phyloP scores from a whole-genome alignment of 1,140 invertebrate species.

The Nebria ingens region DNA sequence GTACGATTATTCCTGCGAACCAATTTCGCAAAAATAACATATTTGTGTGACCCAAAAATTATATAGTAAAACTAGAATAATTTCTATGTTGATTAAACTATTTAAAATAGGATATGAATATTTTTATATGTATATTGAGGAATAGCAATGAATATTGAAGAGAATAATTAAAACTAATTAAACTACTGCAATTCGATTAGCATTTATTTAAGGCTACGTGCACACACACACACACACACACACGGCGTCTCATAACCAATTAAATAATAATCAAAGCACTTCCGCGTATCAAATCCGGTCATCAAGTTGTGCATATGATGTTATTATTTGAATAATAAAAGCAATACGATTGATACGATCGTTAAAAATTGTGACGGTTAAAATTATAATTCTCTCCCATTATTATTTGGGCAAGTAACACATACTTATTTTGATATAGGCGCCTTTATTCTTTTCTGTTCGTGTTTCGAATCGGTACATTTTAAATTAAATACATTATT shows the following conservation, averaged over 20 bases:
- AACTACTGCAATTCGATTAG: not conserved
- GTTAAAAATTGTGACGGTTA: not conserved
- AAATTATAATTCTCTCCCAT: not conserved
- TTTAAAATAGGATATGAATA: too few relatives aligned
- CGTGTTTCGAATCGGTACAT: too few relatives aligned
- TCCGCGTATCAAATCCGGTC: not conserved
- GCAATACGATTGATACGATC: slow-evolving; percentile 1
- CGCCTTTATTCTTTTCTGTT: too few relatives aligned
- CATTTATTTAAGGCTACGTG: not conserved
- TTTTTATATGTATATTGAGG: too few relatives aligned
- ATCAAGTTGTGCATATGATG: not conserved
- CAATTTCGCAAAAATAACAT: too few relatives aligned
- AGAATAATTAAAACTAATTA: slow-evolving; percentile 1
- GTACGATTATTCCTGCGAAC: too few relatives aligned
- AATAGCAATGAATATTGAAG: too few relatives aligned
- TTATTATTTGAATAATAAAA: not conserved
- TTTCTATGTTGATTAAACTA: too few relatives aligned
- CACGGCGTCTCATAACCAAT: not conserved
- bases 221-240: not conserved
- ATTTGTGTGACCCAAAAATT: too few relatives aligned
- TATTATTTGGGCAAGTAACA: not conserved
- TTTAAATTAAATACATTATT: too few relatives aligned
- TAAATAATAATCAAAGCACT: not conserved
- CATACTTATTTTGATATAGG: too few relatives aligned
- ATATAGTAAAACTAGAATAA: too few relatives aligned